Percentiles rank a stretch among this genome's conserved stretches.
phyloP scores from a whole-genome alignment of 2,113 vertebrate genomes.

The Nerophis lumbriciformis region DNA sequence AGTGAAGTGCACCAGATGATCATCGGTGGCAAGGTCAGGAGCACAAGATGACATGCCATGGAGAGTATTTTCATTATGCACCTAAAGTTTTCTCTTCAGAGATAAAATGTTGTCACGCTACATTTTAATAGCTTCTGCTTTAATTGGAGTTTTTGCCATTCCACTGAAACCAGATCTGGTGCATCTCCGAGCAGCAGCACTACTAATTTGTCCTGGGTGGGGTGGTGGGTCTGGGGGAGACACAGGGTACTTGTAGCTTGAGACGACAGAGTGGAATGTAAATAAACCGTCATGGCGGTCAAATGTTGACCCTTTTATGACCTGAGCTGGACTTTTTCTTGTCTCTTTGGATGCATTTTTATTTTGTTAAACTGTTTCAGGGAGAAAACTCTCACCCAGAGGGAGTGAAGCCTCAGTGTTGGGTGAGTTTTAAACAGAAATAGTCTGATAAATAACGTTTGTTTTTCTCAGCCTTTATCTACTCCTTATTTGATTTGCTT shows the following conservation, averaged over 20 bases:
- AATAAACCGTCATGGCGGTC: constrained; percentile 27
- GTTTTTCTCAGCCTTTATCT: too few species aligned
- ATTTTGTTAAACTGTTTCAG: background rate
- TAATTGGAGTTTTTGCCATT: constrained; percentile 25
- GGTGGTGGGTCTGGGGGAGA: too few species aligned
- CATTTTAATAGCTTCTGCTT: background rate
- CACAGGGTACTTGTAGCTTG: constrained; percentile 6
- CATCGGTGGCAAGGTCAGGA: constrained; percentile 41
- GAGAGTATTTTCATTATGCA: background rate
- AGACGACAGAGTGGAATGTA: constrained; percentile 26
- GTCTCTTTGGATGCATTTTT: background rate
- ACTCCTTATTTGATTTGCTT: constrained; percentile 25
- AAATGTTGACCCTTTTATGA: constrained; percentile 12
- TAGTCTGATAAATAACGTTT: background rate
- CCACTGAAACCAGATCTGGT: constrained; percentile 41
- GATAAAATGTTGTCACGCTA: too few species aligned
- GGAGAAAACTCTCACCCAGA: constrained; percentile 23
- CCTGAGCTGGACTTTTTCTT: background rate
- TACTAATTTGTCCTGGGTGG: constrained; percentile 21
- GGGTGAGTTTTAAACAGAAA: constrained; percentile 57
- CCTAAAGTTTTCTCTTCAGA: too few species aligned
- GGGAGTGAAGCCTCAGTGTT: constrained; percentile 40
- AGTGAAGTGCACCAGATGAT: constrained; percentile 6
- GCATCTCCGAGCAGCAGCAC: constrained; percentile 27
- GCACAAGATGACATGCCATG: background rate